Base-by-base conservation (phyloP, 2,113 vertebrate genomes). In the Sclerurus mexicanus region DNA sequence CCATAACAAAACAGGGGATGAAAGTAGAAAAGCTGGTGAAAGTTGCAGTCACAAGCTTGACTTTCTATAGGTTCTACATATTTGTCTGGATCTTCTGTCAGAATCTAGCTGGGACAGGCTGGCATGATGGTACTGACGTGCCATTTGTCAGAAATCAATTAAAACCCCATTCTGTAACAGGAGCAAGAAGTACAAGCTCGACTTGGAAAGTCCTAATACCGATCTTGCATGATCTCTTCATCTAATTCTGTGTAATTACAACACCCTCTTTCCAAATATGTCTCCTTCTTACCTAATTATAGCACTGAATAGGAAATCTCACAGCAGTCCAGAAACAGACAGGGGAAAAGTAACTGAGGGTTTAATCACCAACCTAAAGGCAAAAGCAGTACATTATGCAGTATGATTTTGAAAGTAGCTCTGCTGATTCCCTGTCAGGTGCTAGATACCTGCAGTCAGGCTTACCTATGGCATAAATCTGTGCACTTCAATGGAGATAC, bases 351-450 rank as follows among this genome's bases (percentile, higher is more conserved):
- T 14, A 95, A 55, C 33, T 30, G 55, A 71, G 30, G 14, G 21
- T 72, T 96, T 95, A 89, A 88, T 87, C 78, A 93, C 35, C 40
- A 87, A 79, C 30, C 71, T 75, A 63, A 87, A 87, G 47, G 82
- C 72, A 93, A 85, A 72, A 82, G 10, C 22, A 89, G 18, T 42
- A 33, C 1, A 4, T 71, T 90, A 42, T 58, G 37, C 62, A 72
- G 33, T 35, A 53, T 2, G n/a, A 84, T 80, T 93, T 53, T 80
- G 37, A 79, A 77, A 92, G 33, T 4, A 84, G 42, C 25, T 80
- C n/a, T 62, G 15, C 46, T 23, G 20, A 69, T 83, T 71, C 52
- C 39, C 10, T 52, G 27, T 30, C 39, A 52, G 58, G 10, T 20
- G 19, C 56, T 67, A 44, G 50, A 52, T 19, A 78, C 73, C 30